phyloP scores from a whole-genome alignment of 1,140 invertebrate species.

The Antheraea pernyi region DNA sequence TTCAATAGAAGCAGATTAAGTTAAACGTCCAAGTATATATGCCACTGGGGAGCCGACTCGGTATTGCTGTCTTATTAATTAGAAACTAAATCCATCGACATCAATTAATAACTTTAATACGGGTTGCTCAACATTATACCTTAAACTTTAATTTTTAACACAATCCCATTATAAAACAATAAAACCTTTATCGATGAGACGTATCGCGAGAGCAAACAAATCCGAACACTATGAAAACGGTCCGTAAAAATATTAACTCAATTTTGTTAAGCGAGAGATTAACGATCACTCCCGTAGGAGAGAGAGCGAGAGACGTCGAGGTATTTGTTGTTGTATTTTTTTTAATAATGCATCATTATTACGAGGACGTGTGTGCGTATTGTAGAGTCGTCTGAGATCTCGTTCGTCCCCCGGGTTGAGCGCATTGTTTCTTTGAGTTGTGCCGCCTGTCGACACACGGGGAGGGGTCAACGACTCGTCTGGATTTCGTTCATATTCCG shows the following conservation, averaged over 20 bases:
- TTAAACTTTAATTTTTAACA: not conserved
- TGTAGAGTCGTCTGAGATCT: conserved; percentile 23
- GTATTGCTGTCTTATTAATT: too few species aligned
- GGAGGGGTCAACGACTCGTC: conserved; percentile 67
- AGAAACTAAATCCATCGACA: too few species aligned
- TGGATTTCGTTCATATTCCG: conserved; percentile 69
- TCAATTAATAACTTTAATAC: too few species aligned
- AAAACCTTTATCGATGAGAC: not conserved
- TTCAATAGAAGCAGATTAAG: too few species aligned
- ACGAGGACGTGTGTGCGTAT: conserved; percentile 19
- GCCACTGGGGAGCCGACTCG: too few species aligned
- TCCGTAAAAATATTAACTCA: conserved; percentile 15
- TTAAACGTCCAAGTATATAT: too few species aligned
- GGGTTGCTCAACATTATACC: too few species aligned
- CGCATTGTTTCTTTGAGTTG: conserved; percentile 69
- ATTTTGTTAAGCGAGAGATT: conserved; percentile 14
- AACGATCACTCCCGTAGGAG: not conserved
- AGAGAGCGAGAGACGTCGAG: not conserved
- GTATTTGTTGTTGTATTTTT: conserved; percentile 7
- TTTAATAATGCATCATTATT: not conserved
- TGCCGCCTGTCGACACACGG: conserved; percentile 22
- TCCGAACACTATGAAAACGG: conserved; percentile 12
- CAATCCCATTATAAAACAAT: not conserved
- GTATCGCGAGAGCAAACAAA: conserved; percentile 6
- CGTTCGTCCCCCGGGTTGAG: conserved; percentile 24